phyloP scores from a whole-genome alignment of 23 tunicate species.

The Trididemnum miniatum region DNA sequence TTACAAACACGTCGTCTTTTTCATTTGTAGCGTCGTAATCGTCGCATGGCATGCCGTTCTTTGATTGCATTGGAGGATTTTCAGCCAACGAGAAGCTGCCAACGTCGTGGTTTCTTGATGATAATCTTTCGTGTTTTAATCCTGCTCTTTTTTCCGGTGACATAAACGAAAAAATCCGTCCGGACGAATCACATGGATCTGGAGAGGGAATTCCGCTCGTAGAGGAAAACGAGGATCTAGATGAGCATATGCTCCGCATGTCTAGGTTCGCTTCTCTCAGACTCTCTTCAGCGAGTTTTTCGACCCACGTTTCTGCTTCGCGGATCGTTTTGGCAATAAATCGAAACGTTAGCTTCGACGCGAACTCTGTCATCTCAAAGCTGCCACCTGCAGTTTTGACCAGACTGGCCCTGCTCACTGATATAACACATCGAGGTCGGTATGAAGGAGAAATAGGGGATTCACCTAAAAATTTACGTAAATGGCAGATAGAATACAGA shows the following conservation, averaged over 20 bases:
- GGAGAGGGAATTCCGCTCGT: constrained; percentile 63
- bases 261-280: constrained; percentile 72
- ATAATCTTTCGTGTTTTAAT: neutral
- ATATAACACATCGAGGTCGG: constrained; percentile 63
- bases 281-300: constrained; percentile 62
- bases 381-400: constrained; percentile 70
- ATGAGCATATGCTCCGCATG: constrained; percentile 82
- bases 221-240: constrained; percentile 76
- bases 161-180: constrained; percentile 16
- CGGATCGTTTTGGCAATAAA: constrained; percentile 60
- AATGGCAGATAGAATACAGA: too few relatives aligned
- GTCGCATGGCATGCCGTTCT: constrained; percentile 6
- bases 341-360: constrained; percentile 60
- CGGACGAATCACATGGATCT: constrained; percentile 31
- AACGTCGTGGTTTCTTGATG: neutral
- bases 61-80: neutral
- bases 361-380: constrained; percentile 71
- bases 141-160: neutral
- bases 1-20: constrained; percentile 4
- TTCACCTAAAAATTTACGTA: constrained; percentile 37
- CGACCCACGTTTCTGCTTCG: constrained; percentile 75
- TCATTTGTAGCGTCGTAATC: neutral
- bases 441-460: constrained; percentile 24
- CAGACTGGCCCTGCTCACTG: constrained; percentile 72
- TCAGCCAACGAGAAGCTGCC: neutral